A percentile compares a stretch with the other conserved stretches of the same genome.
phyloP scores from a whole-genome alignment of 2,888 invertebrate species.

The Plutella xylostella region DNA sequence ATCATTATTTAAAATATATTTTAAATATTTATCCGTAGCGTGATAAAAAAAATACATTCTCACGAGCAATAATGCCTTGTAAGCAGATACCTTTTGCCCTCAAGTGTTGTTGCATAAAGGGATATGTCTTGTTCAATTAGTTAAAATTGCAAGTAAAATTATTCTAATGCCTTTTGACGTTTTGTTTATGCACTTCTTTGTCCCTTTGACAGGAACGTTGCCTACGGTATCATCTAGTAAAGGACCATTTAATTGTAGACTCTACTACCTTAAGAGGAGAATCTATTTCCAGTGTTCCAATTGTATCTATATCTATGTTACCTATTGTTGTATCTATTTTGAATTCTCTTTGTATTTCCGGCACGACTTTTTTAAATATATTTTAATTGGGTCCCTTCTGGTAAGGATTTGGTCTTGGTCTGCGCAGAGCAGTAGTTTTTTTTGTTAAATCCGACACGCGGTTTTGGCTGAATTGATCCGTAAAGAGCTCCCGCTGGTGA shows the following conservation, averaged over 20 bases:
- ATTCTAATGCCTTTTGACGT: conserved; percentile 27
- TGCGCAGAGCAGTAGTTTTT: conserved; percentile 24
- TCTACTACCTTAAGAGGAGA: no score
- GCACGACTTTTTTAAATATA: conserved; percentile 48
- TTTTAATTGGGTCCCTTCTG: conserved; percentile 49
- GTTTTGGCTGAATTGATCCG: conserved; percentile 5
- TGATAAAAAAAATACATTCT: no score
- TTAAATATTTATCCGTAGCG: no score
- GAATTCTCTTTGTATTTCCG: conserved; percentile 18
- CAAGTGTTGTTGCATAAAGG: conserved; percentile 31
- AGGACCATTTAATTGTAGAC: no score
- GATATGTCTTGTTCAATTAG: conserved; percentile 41
- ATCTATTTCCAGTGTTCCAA: neutral
- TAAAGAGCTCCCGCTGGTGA: conserved; percentile 25
- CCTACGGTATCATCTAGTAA: no score
- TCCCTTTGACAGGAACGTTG: neutral
- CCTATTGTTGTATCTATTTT: neutral
- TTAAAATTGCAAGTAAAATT: conserved; percentile 27
- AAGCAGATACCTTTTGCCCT: conserved; percentile 23
- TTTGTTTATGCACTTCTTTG: conserved; percentile 20
- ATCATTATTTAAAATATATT: no score
- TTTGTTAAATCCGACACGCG: conserved; percentile 7
- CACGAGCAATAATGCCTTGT: conserved; percentile 21
- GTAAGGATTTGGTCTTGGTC: conserved; percentile 19
- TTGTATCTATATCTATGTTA: neutral